Evolutionary conservation across 2,888 invertebrate genomes (phyloP).

Genomic region (Drosophila birchii): DNA sequence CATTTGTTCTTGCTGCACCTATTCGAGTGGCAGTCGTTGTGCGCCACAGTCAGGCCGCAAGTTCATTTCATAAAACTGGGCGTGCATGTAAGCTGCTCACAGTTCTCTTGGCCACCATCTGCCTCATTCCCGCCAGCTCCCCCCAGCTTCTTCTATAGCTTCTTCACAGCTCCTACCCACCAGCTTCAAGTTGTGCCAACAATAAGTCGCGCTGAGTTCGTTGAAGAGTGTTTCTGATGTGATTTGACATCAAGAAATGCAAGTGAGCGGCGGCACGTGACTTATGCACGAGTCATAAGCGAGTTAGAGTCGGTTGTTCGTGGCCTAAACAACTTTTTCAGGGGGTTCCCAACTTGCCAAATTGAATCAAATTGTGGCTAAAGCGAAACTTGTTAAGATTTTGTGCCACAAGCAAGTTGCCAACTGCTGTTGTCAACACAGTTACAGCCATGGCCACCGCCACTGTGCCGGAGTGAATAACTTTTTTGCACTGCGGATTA

Average conservation of each 20-base stretch:
- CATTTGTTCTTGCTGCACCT: slow-evolving; percentile 8
- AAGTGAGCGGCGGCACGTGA: slow-evolving; percentile 61
- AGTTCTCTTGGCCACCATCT: slow-evolving; percentile 3
- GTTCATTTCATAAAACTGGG: slow-evolving; percentile 47
- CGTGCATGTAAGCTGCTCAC: slow-evolving; percentile 53
- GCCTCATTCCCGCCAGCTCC: not conserved
- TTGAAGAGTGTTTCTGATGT: slow-evolving; percentile 60
- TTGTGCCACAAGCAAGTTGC: slow-evolving; percentile 45
- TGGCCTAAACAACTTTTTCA: slow-evolving; percentile 59
- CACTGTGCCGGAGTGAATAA: slow-evolving; percentile 26
- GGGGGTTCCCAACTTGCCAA: slow-evolving; percentile 51
- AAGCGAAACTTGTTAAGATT: slow-evolving; percentile 71
- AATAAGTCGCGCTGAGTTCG: slow-evolving; percentile 38
- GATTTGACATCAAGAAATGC: slow-evolving; percentile 63
- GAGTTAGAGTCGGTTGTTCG: slow-evolving; percentile 59
- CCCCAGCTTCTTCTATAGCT: not conserved
- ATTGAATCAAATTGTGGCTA: slow-evolving; percentile 74
- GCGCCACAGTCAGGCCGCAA: slow-evolving; percentile 6
- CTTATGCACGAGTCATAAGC: slow-evolving; percentile 63
- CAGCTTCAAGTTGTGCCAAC: slow-evolving; percentile 8
- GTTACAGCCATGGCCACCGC: slow-evolving; percentile 11
- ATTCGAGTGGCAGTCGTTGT: slow-evolving; percentile 22
- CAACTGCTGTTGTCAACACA: slow-evolving; percentile 40
- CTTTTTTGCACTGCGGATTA: slow-evolving; percentile 40
- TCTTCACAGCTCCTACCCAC: not conserved